These are phyloP conservation scores for Corythornis leucogaster DNA, from an alignment of 2,797 vertebrate species.

Conservation along the genomic window DNA sequence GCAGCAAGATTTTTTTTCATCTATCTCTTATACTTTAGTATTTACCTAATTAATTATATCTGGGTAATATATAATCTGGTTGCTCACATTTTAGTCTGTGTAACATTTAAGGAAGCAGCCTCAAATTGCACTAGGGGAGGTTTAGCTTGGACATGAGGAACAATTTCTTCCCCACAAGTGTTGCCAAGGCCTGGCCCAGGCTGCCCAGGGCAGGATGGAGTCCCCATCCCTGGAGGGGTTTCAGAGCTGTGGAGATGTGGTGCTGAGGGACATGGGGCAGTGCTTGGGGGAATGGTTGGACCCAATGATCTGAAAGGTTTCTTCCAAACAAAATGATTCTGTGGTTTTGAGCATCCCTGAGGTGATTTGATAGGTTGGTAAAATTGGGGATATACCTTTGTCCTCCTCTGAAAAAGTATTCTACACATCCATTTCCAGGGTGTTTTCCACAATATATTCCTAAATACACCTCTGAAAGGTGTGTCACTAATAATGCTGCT, in stretches of 20 bases:
- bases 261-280: too few relatives aligned
- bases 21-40: neutral
- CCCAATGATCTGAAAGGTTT: neutral
- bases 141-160: neutral
- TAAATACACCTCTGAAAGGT: neutral
- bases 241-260: too few relatives aligned
- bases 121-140: neutral
- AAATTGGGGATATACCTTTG: neutral
- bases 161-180: neutral
- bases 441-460: neutral
- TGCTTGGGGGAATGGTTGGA: neutral
- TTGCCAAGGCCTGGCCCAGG: neutral
- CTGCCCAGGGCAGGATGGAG: neutral
- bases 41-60: neutral
- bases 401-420: neutral
- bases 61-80: neutral
- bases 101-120: neutral
- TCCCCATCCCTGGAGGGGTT: neutral
- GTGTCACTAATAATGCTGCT: neutral
- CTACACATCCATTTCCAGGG: neutral
- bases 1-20: neutral
- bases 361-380: neutral
- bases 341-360: neutral
- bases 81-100: neutral
- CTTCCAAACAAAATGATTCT: too few relatives aligned